Percentiles rank a stretch among this genome's conserved stretches.
These are phyloP conservation scores for Oegoconia quadripuncta DNA, from an alignment of 2,888 invertebrate species.

Conservation along the genomic window DNA sequence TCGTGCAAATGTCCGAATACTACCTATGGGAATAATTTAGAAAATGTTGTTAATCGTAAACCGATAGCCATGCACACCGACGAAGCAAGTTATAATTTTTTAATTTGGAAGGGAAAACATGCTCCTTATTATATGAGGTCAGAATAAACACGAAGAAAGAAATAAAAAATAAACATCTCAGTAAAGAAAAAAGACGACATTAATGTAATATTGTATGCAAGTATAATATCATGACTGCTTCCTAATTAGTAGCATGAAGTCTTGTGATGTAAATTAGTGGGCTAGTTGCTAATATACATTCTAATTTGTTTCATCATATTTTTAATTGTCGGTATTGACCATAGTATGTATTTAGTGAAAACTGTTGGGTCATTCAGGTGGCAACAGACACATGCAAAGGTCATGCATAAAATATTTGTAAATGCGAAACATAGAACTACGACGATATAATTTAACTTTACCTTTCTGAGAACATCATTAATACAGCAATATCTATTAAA, in stretches of 20 bases:
- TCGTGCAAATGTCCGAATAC: conserved; percentile 56
- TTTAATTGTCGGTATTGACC: too few species aligned
- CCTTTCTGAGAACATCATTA: conserved; percentile 47
- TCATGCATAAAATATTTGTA: conserved; percentile 56
- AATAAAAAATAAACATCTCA: conserved; percentile 44
- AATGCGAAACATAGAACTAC: conserved; percentile 38
- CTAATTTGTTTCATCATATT: conserved; percentile 8
- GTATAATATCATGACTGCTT: conserved; percentile 28
- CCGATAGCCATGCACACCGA: conserved; percentile 72
- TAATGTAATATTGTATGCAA: too few species aligned
- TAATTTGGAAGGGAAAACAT: conserved; percentile 49
- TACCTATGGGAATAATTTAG: conserved; percentile 43
- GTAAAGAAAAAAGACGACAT: conserved; percentile 45
- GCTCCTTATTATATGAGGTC: conserved; percentile 72
- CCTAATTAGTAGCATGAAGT: conserved; percentile 33
- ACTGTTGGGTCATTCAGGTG: conserved; percentile 31
- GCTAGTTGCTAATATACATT: conserved; percentile 33
- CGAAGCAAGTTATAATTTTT: conserved; percentile 50
- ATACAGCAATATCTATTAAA: conserved; percentile 43
- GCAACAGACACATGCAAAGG: conserved; percentile 49
- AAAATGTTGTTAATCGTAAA: conserved; percentile 46
- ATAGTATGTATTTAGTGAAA: conserved; percentile 22
- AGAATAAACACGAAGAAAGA: conserved; percentile 42
- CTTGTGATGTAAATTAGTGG: conserved; percentile 25
- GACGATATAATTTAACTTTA: conserved; percentile 35